Evolutionary conservation across 2,888 invertebrate species (phyloP), one percentile per base, ranked within the genome.

Genomic region (Hypomecis punctinalis): DNA sequence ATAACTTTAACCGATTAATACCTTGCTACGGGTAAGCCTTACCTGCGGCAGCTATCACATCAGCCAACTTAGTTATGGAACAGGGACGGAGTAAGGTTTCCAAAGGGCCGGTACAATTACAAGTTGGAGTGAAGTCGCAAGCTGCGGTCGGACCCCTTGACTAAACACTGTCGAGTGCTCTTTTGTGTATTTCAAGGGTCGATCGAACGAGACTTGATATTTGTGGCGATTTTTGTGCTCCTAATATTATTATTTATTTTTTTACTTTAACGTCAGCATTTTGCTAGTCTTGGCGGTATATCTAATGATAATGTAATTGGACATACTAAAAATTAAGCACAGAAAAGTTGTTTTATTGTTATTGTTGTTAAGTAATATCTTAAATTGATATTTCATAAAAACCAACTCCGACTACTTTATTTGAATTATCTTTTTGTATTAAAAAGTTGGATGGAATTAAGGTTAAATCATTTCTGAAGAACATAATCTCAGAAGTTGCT

Each of bases 1-100:
- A 64, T 55, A 59, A 65, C 61, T 56, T 56, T 39, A 63, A 61
- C 58, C 64, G 71, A 71, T 72, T 68, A 69, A 72, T 72, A 69
- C 61, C 67, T 66, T 67, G 64, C 52, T 54, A 61, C 64, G 53
- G 56, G 68, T 62, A 67, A 68, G 63, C 54, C 58, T 35, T 66
- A 69, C 69, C 71, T 65, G 60, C 59, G 54, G 55, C 62, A 61
- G 63, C 54, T 69, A 70, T 69, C 67, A 69, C 66, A 66, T 62
- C 59, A 49, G 48, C 49, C 59, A 70, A 71, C 69, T 66, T 68
- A 68, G 70, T 71, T 72, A 63, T 55, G 57, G 59, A 49, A 47
- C 52, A 52, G 52, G 52, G 52, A 0, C 52, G 52, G 33, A 45
- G 36, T 33, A 33, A 59, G 59, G 40, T 33, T 33, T 42, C 6